Evolutionary conservation across 2,113 vertebrate species (phyloP), one percentile per base, ranked within the genome.

Genomic region (Mormoops blainvillei): DNA sequence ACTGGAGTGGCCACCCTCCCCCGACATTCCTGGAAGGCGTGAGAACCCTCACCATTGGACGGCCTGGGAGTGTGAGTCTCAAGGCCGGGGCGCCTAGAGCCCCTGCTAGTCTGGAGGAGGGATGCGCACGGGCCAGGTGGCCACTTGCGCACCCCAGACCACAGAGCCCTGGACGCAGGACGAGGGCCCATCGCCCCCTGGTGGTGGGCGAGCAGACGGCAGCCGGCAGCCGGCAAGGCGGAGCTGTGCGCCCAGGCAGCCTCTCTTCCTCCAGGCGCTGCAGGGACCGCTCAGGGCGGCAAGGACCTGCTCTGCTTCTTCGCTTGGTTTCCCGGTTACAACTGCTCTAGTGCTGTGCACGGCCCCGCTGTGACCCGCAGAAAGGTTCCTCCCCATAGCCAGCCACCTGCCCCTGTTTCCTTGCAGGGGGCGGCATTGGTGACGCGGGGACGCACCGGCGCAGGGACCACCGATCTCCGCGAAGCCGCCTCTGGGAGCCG

Each of bases 111-210:
- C 61, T 18, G 0, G 0, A 31, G 68, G 13, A 73, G 22, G 14
- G 16, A 50, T 3, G 54, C 28, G 1, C 63, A 24, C 2, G 1
- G 6, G 45, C n/a, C 61, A 50, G 56, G 24, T 0, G 36, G 26
- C 54, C 16, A 28, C 48, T 11, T 7, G 48, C 43, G 50, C 73
- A 13, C 4, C 1, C 28, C 31, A 5, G 52, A 18, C 6, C 1
- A 2, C 43, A 43, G 45, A 20, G 16, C 36, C 71, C 33, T 1
- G 2, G 33, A 82, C 41, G 24, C 91, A 76, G 65, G 43, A 18
- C 24, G 36, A 61, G 71, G 41, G 31, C 19, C 38, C 88, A 94
- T 36, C 82, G 22, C 89, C 93, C 91, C 38, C 96, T 96, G 36
- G 93, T 61, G 96, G 86, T 61, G 1, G 2, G 2, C 0, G 0